Evolutionary conservation across 1,140 invertebrate species (phyloP), one percentile per base, ranked within the genome.

Genomic region (Melipona quadrifasciata): DNA sequence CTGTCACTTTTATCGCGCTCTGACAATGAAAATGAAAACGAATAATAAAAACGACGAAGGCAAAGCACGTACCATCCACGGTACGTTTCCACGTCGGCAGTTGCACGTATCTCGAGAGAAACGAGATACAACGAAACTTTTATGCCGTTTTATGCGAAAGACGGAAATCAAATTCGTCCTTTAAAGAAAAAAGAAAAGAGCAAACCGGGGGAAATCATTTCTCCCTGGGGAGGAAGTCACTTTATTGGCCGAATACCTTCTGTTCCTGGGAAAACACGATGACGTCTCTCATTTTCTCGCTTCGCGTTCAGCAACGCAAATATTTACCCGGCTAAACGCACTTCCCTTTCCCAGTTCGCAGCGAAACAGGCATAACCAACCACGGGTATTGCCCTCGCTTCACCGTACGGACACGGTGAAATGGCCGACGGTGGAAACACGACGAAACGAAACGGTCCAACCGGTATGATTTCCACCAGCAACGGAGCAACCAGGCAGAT

Each of bases 281-380:
- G 51, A 10, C 57, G 51, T 47, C 57, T 67, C 83, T 80, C 83
- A 80, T 84, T 84, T 80, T 80, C 83, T 80, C 70, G 77, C 83
- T 72, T 31, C n/a, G 51, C 78, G 70, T 72, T 80, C 68, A 74
- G n/a, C 78, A 21, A 67, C 70, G 78, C 83, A 84, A 84, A 84
- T 84, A 84, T 84, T 84, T 84, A 80, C 83, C 19, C 78, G 77
- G 58, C 58, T 74, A 80, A 84, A 84, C 83, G 78, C 77, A 61
- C 68, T 84, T 55, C 83, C 83, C 57, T n/a, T 57, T 53, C 31
- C 21, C 57, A 17, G 39, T 17, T 21, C 2, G 1, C 31, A 1
- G 5, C 19, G 68, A 51, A 73, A 74, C 78, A 47, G 34, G 8
- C 21, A 10, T 27, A 39, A 24, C 58, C 57, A n/a, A 47, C 55